These are phyloP conservation scores for Zaprionus nigranus DNA, from an alignment of 1,140 invertebrate genomes.

Conservation along the genomic window DNA sequence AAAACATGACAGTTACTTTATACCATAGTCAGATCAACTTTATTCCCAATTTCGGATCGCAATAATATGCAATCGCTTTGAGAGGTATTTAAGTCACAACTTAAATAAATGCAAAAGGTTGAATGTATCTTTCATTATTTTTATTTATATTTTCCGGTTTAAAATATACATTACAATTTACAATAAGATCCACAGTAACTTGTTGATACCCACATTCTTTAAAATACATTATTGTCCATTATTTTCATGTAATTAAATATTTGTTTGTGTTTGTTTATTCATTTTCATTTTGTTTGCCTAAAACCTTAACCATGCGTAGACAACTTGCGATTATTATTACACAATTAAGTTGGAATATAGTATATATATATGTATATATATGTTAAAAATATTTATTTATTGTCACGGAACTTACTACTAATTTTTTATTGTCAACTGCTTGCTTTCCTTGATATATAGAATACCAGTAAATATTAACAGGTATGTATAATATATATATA, in stretches of 20 bases:
- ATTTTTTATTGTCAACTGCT: conserved; percentile 44
- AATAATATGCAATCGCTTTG: too few relatives aligned
- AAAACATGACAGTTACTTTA: too few relatives aligned
- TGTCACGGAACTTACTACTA: conserved; percentile 59
- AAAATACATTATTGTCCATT: conserved; percentile 1
- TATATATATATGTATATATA: conserved; percentile 9
- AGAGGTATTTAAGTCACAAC: too few relatives aligned
- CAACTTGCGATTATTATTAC: conserved; percentile 27
- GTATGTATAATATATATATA: conserved; percentile 22
- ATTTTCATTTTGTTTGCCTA: conserved; percentile 34
- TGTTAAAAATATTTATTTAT: conserved; percentile 48
- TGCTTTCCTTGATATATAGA: not conserved
- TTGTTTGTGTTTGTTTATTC: not conserved
- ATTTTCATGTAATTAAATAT: not conserved
- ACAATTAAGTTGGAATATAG: conserved; percentile 18
- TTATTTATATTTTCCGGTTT: conserved; percentile 23
- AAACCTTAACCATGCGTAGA: conserved; percentile 75
- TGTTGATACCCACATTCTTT: conserved; percentile 19
- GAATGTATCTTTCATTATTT: not conserved
- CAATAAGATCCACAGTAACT: conserved; percentile 52
- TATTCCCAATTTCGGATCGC: too few relatives aligned
- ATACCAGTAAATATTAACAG: conserved; percentile 2
- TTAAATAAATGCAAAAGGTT: too few relatives aligned
- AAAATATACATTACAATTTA: conserved; percentile 53
- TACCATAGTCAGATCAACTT: too few relatives aligned